Evolutionary conservation across 30 jellyfish, hydroid and myxozoan genomes (phyloP).

Genomic region (Aurelia aurita): DNA sequence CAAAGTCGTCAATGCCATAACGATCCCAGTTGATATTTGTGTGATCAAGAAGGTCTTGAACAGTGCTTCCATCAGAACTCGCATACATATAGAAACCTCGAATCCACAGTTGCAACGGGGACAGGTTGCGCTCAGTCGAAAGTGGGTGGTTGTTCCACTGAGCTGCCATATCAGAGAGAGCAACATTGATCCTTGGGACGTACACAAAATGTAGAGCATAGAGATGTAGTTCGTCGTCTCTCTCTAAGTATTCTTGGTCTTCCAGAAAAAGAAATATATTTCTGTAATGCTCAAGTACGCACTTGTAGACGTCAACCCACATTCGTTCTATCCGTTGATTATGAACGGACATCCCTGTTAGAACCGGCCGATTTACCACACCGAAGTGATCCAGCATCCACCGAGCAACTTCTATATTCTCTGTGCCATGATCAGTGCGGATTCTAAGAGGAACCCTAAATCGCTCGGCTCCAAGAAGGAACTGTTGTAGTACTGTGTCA

Average conservation of each 20-base stretch:
- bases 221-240: not conserved
- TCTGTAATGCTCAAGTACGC: not conserved
- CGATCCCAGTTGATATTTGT: conserved; percentile 19
- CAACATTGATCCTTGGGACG: conserved; percentile 6
- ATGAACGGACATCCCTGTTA: not conserved
- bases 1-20: conserved; percentile 3
- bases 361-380: not conserved
- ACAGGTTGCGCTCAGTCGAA: not conserved
- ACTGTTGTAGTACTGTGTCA: too few species aligned
- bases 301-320: conserved; percentile 17
- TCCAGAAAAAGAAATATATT: not conserved
- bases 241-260: not conserved
- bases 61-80: not conserved
- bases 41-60: not conserved
- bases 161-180: conserved; percentile 12
- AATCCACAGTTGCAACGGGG: not conserved
- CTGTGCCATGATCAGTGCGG: conserved; percentile 10
- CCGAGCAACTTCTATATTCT: not conserved
- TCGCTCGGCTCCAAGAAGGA: too few species aligned
- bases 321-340: conserved; percentile 10
- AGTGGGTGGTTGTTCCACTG: conserved; percentile 10
- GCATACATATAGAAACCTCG: not conserved
- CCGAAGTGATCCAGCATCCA: conserved; percentile 8
- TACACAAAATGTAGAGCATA: not conserved
- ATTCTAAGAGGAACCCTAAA: not conserved